A percentile compares a stretch with the other conserved stretches of the same genome.
Evolutionary conservation across 2,888 invertebrate genomes (phyloP).

Genomic region (Teinopalpus imperialis): DNA sequence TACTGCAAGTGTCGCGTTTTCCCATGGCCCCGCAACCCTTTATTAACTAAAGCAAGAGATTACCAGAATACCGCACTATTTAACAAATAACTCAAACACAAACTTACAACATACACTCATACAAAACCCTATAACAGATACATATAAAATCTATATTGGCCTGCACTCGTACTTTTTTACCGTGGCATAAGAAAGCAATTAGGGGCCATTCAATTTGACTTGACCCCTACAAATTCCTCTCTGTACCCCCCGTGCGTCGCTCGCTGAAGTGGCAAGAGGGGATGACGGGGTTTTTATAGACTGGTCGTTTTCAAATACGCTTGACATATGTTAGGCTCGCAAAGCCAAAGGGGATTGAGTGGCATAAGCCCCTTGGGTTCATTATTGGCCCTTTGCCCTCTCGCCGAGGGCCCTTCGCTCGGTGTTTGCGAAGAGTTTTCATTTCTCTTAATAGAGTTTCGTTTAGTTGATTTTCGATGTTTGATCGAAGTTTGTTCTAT

Average conservation of each 20-base stretch:
- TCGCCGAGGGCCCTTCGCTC: constrained; percentile 50
- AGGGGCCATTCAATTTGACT: constrained; percentile 45
- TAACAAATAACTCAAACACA: constrained; percentile 38
- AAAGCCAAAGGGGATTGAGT: constrained; percentile 67
- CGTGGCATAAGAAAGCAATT: constrained; percentile 64
- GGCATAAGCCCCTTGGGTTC: constrained; percentile 73
- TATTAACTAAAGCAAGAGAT: constrained; percentile 52
- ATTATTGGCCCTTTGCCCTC: constrained; percentile 69
- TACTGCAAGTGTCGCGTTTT: constrained; percentile 35
- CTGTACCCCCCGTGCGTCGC: constrained; percentile 7
- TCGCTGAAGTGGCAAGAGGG: constrained; percentile 26
- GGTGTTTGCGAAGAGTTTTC: constrained; percentile 65
- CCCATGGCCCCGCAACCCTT: constrained; percentile 40
- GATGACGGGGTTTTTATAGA: constrained; percentile 34
- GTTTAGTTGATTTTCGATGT: constrained; percentile 38
- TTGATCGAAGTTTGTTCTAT: constrained; percentile 30
- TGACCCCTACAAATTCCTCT: constrained; percentile 40
- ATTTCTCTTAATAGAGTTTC: constrained; percentile 53
- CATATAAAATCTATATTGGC: constrained; percentile 39
- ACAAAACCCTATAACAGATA: constrained; percentile 28
- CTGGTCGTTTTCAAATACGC: constrained; percentile 44
- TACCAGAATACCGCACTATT: constrained; percentile 51
- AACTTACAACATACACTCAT: constrained; percentile 20
- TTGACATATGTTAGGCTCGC: constrained; percentile 71
- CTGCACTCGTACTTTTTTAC: constrained; percentile 36